Evolutionary conservation across 35 echinoderm and acorn worm genomes (phyloP).

Genomic region (Eucidaris tribuloides): DNA sequence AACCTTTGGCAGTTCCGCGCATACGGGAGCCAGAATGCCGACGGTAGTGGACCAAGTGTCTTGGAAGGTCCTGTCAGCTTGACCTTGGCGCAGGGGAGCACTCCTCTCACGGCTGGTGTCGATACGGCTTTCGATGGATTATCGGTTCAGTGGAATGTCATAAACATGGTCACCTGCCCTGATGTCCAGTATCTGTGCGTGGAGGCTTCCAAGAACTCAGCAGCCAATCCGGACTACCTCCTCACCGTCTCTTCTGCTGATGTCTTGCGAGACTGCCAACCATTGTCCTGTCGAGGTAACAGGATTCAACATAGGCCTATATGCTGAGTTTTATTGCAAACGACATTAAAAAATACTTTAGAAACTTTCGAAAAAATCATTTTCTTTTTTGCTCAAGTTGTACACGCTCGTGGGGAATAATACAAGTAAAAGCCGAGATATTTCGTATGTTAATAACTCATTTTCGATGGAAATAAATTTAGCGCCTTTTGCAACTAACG

Average conservation of each 20-base stretch:
- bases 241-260: background rate
- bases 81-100: background rate
- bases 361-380: too few species aligned
- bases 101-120: constrained; percentile 17
- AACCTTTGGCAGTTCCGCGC: constrained; percentile 39
- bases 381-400: too few species aligned
- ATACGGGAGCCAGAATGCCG: constrained; percentile 40
- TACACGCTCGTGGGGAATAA: too few species aligned
- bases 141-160: background rate
- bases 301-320: too few species aligned
- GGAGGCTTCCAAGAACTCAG: constrained; percentile 20
- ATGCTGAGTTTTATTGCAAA: too few species aligned
- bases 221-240: constrained; percentile 24
- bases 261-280: constrained; percentile 28
- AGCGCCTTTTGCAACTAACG: too few species aligned
- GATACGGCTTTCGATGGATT: constrained; percentile 1
- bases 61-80: background rate
- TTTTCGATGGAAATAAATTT: too few species aligned
- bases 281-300: constrained; percentile 58
- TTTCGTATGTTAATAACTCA: too few species aligned
- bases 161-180: background rate
- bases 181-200: constrained; percentile 46
- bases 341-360: too few species aligned
- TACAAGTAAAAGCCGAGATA: too few species aligned
- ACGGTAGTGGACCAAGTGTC: constrained; percentile 37